Evolutionary conservation across 2,888 invertebrate species (phyloP).

Genomic region (Tiliacea aurago): DNA sequence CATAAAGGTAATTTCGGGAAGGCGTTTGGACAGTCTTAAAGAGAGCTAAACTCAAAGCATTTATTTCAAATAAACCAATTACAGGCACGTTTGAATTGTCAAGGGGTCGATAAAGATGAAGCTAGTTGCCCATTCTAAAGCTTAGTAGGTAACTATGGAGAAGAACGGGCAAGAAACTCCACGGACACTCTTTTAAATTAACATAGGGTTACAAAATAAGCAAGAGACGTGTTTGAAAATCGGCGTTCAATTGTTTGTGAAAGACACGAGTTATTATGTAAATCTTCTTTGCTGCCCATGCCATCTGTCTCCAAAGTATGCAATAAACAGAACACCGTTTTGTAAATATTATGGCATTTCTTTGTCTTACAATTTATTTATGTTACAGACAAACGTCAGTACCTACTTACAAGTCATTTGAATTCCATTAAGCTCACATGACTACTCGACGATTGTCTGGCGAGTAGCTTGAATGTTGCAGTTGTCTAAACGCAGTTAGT

Average conservation of each 20-base stretch:
- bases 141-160: too few species aligned
- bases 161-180: too few species aligned
- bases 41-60: too few species aligned
- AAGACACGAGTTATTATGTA: constrained; percentile 57
- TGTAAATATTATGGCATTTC: constrained; percentile 48
- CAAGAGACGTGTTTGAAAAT: constrained; percentile 23
- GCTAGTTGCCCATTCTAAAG: too few species aligned
- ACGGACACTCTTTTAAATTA: too few species aligned
- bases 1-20: not conserved
- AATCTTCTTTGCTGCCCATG: constrained; percentile 31
- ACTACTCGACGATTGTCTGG: constrained; percentile 1
- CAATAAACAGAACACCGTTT: constrained; percentile 37
- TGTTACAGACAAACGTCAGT: not conserved
- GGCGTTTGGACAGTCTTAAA: not conserved
- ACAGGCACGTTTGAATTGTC: too few species aligned
- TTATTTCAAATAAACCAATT: too few species aligned
- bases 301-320: constrained; percentile 34
- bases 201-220: too few species aligned
- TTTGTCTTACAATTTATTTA: constrained; percentile 35
- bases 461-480: constrained; percentile 8
- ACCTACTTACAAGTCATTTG: constrained; percentile 10
- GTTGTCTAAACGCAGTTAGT: constrained; percentile 37
- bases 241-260: constrained; percentile 38
- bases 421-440: constrained; percentile 22
- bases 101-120: too few species aligned